Evolutionary conservation across 2,797 vertebrate genomes (phyloP), one percentile per base, ranked within the genome.

Genomic region (Pseudochirops corinnae): DNA sequence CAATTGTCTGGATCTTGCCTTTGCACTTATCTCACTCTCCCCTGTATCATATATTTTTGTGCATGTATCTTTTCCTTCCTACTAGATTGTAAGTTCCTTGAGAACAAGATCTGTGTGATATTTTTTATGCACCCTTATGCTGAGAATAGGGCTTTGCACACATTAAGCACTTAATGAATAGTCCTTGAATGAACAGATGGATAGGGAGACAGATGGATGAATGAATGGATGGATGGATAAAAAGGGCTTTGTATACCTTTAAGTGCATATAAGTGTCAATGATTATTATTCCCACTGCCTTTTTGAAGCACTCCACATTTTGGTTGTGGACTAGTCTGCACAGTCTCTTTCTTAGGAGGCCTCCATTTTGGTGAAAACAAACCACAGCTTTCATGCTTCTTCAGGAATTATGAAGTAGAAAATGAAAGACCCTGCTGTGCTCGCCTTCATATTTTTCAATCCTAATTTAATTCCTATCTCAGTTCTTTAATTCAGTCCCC

Each of bases 401-500:
- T 95, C 93, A 82, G 97, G 97, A 98, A 97, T 98, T 97, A 93
- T 5, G 96, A 96, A 98, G 95, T 94, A 97, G 96, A 97, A 97
- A 97, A 97, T 56, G 92, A 97, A 98, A 97, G 96, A 98, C 97
- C 97, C 97, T 56, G 82, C 98, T 95, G 97, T 96, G 97, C 95
- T 96, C 56, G 91, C 96, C 97, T 14, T 98, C 97, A 94, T 97
- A 29, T 95, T 97, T 98, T 97, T 98, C 98, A 96, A 96, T 96
- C 98, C 98, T 97, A 97, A 98, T 97, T 98, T 98, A 98, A 98
- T 98, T 98, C 97, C 96, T 97, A 95, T 96, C 97, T 97, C 97
- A 92, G 0, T 97, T 97, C 97, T 98, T 96, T 91, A 94, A 90
- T 53, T 94, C 96, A 96, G 94, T 92, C 94, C 91, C 95, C 96